phyloP scores from a whole-genome alignment of 2,113 vertebrate species.

The Cranoglanis bouderius region DNA sequence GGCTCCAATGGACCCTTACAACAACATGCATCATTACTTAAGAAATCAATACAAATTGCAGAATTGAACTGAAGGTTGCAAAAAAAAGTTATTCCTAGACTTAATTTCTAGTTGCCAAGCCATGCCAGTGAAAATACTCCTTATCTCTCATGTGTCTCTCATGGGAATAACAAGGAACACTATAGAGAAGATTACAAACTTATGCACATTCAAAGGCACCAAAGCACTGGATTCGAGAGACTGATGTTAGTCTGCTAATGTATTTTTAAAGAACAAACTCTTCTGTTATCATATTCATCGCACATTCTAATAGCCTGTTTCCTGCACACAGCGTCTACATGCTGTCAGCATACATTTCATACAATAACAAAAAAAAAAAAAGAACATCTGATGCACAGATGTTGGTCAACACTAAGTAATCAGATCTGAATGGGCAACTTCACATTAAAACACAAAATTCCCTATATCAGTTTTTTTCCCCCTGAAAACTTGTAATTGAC shows the following conservation, averaged over 20 bases:
- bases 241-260: neutral
- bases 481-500: neutral
- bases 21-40: neutral
- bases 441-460: neutral
- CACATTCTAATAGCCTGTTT: slow-evolving; percentile 39
- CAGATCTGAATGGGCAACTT: neutral
- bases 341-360: neutral
- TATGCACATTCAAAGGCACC: neutral
- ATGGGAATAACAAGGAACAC: neutral
- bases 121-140: slow-evolving; percentile 35
- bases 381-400: slow-evolving; percentile 25
- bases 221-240: neutral
- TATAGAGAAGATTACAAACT: neutral
- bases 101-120: slow-evolving; percentile 19
- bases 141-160: neutral
- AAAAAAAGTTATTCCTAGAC: neutral
- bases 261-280: neutral
- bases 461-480: neutral
- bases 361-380: neutral
- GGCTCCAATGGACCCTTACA: neutral
- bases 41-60: slow-evolving; percentile 17
- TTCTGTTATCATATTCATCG: slow-evolving; percentile 10
- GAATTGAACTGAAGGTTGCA: neutral
- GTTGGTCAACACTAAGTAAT: neutral
- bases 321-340: slow-evolving; percentile 23